Evolutionary conservation across 2,888 invertebrate genomes (phyloP), one percentile per base, ranked within the genome.

Genomic region (Troilus luridus): DNA sequence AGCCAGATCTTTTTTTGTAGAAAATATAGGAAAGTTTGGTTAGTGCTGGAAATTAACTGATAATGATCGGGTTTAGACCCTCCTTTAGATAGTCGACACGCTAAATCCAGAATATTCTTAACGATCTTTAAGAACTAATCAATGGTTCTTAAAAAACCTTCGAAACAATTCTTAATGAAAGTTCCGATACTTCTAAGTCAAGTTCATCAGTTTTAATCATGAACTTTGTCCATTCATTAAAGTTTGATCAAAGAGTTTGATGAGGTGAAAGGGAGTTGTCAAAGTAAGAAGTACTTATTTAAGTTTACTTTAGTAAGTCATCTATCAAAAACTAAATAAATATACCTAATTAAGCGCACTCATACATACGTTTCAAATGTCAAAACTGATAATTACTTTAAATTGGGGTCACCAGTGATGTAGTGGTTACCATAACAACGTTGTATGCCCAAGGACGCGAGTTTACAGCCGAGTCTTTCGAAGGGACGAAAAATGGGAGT

Each of bases 81-180:
- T 24, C 24, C 72, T 1, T 12, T 17, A 27, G 72, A 77, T 77
- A 77, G 72, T 27, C 27, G 72, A 9, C 72, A 77, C 72, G 72
- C 72, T 27, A 77, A 77, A 77, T 67, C 72, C 72, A 77, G 72
- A 41, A 17, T 41, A 41, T 77, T 77, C 72, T 3, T 77, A 77
- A 77, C 72, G 72, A 77, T 77, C 72, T 77, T 41, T 77, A 67
- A 24, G 9, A 64, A 67, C 67, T 12, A 67, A 67, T 67, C 67
- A 41, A 77, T 77, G 72, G 1, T 77, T 41, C 19, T 17, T 41
- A 5, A 41, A 77, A 27, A 72, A 77, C 27, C 72, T 77, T 41
- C 17, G 27, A 1, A 17, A 27, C 6, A 77, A 27, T 19, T 41
- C 41, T 41, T 27, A 17, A 41, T 77, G 41, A 77, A 77, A 77